Evolutionary conservation across 2,113 vertebrate species (phyloP).

Genomic region (Phylloscopus whistleri): DNA sequence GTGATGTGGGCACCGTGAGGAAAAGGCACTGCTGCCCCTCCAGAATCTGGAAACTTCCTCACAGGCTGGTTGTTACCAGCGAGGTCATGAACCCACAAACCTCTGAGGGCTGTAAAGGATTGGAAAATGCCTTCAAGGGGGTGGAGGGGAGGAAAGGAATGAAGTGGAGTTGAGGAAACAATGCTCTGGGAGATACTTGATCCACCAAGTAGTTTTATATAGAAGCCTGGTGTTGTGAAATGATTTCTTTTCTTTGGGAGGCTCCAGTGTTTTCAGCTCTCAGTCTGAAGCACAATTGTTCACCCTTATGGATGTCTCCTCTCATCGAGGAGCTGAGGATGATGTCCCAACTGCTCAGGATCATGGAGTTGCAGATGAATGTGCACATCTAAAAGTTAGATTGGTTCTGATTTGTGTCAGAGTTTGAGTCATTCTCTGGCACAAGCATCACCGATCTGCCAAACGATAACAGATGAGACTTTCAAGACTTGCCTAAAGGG

Average conservation of each 20-base stretch:
- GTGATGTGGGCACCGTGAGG: conserved; percentile 53
- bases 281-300: background rate
- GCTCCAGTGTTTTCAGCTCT: background rate
- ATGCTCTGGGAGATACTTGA: background rate
- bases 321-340: background rate
- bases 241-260: background rate
- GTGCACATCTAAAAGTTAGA: background rate
- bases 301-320: background rate
- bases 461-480: background rate
- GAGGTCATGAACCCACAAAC: background rate
- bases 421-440: conserved; percentile 2
- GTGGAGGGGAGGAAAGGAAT: background rate
- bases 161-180: background rate
- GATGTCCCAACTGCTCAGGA: background rate
- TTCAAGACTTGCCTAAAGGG: background rate
- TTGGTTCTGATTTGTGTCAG: background rate
- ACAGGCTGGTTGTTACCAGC: background rate
- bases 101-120: background rate
- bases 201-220: background rate
- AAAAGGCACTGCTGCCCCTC: background rate
- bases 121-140: background rate
- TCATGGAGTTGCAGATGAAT: background rate
- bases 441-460: background rate
- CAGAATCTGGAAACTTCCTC: background rate
- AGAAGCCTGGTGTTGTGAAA: background rate